Evolutionary conservation across 2,113 vertebrate genomes (phyloP).

Genomic region (Ammospiza nelsoni): DNA sequence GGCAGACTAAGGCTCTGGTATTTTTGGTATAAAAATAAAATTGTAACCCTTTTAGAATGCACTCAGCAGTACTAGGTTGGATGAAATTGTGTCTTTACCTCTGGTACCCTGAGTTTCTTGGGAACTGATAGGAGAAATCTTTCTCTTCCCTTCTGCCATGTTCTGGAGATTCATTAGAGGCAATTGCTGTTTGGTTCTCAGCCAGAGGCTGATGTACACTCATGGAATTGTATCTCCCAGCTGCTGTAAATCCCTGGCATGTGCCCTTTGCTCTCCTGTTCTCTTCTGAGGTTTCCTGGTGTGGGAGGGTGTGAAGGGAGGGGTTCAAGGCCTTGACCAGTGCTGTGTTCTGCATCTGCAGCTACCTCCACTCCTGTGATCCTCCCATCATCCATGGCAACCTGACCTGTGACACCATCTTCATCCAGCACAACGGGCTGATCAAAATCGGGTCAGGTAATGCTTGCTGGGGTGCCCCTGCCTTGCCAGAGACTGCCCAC

Average conservation of each 20-base stretch:
- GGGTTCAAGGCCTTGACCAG: constrained; percentile 21
- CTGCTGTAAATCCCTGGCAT: neutral
- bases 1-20: neutral
- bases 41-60: neutral
- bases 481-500: neutral
- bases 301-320: neutral
- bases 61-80: neutral
- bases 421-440: constrained; percentile 99
- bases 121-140: neutral
- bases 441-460: constrained; percentile 99
- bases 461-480: neutral
- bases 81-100: neutral
- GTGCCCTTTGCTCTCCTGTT: neutral
- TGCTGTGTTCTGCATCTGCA: constrained; percentile 59
- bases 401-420: constrained; percentile 98
- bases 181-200: neutral
- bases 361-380: constrained; percentile 98
- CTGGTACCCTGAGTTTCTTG: neutral
- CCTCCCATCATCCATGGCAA: constrained; percentile 98
- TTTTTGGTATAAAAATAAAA: neutral
- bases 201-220: neutral
- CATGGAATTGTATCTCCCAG: neutral
- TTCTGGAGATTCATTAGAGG: neutral
- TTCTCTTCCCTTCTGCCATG: fast-evolving
- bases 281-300: neutral